Conservation (phyloP, 2,113 vertebrate species). For the Sinosuthora webbiana region DNA sequence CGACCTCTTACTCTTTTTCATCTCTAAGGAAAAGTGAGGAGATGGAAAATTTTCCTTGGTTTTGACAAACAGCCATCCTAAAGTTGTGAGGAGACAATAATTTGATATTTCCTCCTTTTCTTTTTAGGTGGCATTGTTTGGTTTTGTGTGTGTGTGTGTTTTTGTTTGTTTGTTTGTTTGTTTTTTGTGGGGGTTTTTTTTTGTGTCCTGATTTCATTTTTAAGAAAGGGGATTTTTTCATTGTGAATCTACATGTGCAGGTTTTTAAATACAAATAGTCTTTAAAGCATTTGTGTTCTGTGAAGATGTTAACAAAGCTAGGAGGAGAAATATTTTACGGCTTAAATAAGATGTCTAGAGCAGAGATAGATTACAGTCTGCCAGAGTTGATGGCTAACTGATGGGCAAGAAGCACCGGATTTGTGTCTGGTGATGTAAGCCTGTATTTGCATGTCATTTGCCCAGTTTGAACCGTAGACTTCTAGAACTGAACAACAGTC, state of each 20-base stretch:
- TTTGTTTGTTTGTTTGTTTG: too few species aligned
- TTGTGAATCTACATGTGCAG: not conserved
- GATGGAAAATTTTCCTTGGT: not conserved
- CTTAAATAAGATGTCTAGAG: not conserved
- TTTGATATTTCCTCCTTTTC: not conserved
- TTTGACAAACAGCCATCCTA: not conserved
- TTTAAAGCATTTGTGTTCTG: not conserved
- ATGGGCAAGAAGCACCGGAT: not conserved
- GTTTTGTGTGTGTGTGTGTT: too few species aligned
- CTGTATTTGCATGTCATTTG: not conserved
- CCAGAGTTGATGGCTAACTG: not conserved
- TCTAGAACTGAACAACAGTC: not conserved
- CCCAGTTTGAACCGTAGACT: fast-evolving
- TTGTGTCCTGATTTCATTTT: not conserved
- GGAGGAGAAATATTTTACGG: not conserved
- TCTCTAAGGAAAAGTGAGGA: not conserved
- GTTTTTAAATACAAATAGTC: not conserved
- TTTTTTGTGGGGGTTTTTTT: not conserved
- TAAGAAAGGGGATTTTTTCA: not conserved
- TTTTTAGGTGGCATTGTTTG: not conserved
- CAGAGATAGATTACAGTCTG: not conserved
- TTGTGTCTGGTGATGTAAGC: not conserved
- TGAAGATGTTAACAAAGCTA: not conserved
- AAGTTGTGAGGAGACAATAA: not conserved
- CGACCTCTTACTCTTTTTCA: not conserved